A percentile compares a stretch with the other conserved stretches of the same genome.
These are phyloP conservation scores for Fringilla coelebs DNA, from an alignment of 2,797 vertebrate genomes.

Conservation along the genomic window DNA sequence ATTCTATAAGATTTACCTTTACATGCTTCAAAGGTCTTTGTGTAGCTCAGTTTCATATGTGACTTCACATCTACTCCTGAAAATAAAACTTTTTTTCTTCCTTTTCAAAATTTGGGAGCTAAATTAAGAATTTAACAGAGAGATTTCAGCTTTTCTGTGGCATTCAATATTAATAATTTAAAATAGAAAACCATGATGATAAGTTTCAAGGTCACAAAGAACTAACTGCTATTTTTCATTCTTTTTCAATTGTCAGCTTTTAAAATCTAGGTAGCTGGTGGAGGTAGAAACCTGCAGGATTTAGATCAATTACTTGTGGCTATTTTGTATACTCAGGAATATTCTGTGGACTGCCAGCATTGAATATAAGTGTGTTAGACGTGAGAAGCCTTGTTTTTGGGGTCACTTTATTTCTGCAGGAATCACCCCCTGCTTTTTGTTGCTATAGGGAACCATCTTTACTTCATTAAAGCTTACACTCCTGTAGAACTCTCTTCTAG, in stretches of 20 bases:
- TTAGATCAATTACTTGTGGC: background rate
- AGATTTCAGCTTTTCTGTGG: background rate
- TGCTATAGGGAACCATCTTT: background rate
- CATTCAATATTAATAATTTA: background rate
- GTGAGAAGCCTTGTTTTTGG: background rate
- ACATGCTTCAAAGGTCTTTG: background rate
- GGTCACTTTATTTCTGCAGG: background rate
- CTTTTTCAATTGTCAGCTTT: background rate
- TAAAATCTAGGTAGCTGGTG: background rate
- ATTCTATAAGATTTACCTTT: background rate
- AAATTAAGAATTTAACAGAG: background rate
- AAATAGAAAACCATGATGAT: background rate
- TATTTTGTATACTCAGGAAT: background rate
- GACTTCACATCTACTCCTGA: background rate
- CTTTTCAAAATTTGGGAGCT: background rate
- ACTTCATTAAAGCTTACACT: background rate
- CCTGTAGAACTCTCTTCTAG: background rate
- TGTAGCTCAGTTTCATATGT: background rate
- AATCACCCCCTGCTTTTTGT: background rate
- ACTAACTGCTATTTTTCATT: background rate
- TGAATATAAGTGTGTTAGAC: background rate
- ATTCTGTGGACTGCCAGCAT: background rate
- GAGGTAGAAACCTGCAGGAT: background rate
- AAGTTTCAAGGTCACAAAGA: background rate
- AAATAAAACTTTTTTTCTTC: background rate